Conservation (phyloP, 2,797 vertebrate species). For the Luscinia luscinia region DNA sequence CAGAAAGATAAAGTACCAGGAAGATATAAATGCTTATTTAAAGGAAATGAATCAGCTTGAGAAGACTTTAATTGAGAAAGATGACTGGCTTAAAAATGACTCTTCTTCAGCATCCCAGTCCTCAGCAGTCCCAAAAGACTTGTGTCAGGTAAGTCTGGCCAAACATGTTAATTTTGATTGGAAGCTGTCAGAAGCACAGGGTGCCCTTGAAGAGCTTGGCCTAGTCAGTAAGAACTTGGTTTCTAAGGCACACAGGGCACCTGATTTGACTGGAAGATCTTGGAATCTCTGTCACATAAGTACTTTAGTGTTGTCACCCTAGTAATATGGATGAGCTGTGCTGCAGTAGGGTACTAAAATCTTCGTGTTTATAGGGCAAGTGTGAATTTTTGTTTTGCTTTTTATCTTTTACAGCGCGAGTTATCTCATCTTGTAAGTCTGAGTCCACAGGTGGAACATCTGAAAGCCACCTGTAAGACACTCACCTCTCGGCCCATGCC, state of each 20-base stretch:
- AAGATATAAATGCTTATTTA: conserved; percentile 78
- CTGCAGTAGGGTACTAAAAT: background rate
- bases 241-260: background rate
- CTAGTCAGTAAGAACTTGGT: background rate
- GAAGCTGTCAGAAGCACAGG: background rate
- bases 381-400: background rate
- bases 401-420: conserved; percentile 75
- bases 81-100: conserved; percentile 78
- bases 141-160: conserved; percentile 82
- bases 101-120: conserved; percentile 28
- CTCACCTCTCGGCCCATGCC: conserved; percentile 68
- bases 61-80: conserved; percentile 77
- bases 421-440: conserved; percentile 76
- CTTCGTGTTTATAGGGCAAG: background rate
- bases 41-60: conserved; percentile 82
- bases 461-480: conserved; percentile 71
- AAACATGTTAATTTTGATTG: background rate
- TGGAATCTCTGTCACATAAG: background rate
- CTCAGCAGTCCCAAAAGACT: conserved; percentile 73
- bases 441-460: conserved; percentile 74
- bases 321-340: background rate
- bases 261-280: background rate
- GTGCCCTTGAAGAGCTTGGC: background rate
- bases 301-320: background rate
- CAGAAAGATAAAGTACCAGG: conserved; percentile 81